phyloP scores from a whole-genome alignment of 53 echinoderm and acorn worm genomes.

The Glandiceps talaboti region DNA sequence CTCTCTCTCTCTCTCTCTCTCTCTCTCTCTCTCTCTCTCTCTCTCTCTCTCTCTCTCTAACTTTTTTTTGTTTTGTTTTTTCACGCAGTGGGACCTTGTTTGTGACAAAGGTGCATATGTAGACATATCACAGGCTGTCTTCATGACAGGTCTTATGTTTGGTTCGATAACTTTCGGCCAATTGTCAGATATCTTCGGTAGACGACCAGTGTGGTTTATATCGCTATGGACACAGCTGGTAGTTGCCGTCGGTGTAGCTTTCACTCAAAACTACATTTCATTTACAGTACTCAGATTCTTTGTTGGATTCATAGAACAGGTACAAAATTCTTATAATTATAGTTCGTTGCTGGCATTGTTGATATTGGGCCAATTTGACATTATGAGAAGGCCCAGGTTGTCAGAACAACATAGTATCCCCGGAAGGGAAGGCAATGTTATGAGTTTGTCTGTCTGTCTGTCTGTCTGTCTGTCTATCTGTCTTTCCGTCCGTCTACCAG shows the following conservation, averaged over 20 bases:
- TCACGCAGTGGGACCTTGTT: slow-evolving; percentile 59
- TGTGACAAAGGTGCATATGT: slow-evolving; percentile 43
- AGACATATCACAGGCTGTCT: slow-evolving; percentile 60
- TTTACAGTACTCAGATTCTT: slow-evolving; percentile 66
- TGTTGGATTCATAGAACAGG: slow-evolving; percentile 60
- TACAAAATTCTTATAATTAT: slow-evolving; percentile 3
- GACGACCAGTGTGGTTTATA: slow-evolving; percentile 61
- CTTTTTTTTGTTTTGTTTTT: too few relatives aligned
- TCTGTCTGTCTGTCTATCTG: too few relatives aligned
- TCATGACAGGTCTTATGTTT: slow-evolving; percentile 92
- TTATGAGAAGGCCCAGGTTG: too few relatives aligned
- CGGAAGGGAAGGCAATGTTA: too few relatives aligned
- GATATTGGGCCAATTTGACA: too few relatives aligned
- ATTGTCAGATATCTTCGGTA: slow-evolving; percentile 73
- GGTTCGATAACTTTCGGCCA: slow-evolving; percentile 82
- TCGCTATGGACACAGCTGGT: slow-evolving; percentile 62
- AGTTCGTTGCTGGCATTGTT: too few relatives aligned
- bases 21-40: too few relatives aligned
- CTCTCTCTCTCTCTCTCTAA: too few relatives aligned
- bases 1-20: too few relatives aligned
- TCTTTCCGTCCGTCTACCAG: too few relatives aligned
- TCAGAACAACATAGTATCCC: too few relatives aligned
- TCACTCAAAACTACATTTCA: slow-evolving; percentile 47
- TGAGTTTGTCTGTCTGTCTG: too few relatives aligned
- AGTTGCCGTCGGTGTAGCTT: slow-evolving; percentile 47